A percentile compares a stretch with the other conserved stretches of the same genome.
Evolutionary conservation across 2,797 vertebrate species (phyloP).

Genomic region (Tragelaphus eurycerus): DNA sequence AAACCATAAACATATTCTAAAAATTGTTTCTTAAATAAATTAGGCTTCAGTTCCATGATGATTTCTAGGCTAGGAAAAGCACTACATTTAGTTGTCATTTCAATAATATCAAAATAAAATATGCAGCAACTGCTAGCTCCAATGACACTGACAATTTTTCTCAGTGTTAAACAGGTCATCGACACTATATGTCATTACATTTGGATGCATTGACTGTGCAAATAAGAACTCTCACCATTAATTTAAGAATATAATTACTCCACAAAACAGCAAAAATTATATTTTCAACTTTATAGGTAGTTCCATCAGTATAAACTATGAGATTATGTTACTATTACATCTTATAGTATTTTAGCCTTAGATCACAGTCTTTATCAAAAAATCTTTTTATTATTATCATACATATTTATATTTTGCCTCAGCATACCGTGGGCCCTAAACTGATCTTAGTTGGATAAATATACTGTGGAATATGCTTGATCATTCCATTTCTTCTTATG

Average conservation of each 20-base stretch:
- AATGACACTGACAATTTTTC: constrained; percentile 46
- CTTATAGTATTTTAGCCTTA: neutral
- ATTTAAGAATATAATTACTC: constrained; percentile 26
- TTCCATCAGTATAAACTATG: neutral
- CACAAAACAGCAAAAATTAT: constrained; percentile 1
- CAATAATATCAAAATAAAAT: constrained; percentile 5
- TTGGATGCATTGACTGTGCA: neutral
- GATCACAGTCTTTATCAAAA: neutral
- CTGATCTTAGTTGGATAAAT: neutral
- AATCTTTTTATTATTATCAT: neutral
- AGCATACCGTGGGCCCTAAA: neutral
- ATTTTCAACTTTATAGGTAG: neutral
- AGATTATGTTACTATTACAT: neutral
- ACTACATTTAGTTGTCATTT: constrained; percentile 44
- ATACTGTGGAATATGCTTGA: neutral
- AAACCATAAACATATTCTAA: constrained; percentile 2
- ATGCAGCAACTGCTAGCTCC: constrained; percentile 1
- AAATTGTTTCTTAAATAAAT: constrained; percentile 58
- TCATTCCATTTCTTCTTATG: neutral
- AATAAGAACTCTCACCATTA: constrained; percentile 32
- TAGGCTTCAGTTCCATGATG: constrained; percentile 4
- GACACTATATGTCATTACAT: neutral
- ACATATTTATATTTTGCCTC: neutral
- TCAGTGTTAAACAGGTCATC: neutral
- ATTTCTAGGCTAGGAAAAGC: constrained; percentile 52